Base-by-base conservation (phyloP, 2,113 vertebrate genomes). In the Todiramphus chloris region DNA sequence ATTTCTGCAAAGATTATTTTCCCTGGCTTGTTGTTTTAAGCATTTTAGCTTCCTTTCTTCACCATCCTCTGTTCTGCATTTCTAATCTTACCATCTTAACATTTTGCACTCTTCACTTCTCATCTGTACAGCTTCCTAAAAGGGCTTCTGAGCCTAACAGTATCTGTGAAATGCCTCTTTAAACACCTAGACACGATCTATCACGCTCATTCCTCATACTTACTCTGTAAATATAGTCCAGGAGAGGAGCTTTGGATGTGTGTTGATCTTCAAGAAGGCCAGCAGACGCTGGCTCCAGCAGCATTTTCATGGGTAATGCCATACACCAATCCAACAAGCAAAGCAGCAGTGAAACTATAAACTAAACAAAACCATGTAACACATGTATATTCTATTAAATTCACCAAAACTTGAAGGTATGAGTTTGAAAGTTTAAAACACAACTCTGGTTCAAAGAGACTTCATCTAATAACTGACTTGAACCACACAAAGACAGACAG, bases 301-400 rank as follows among this genome's bases (percentile, higher is more conserved):
- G 97, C 89, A 98, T 96, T 72, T 97, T 98, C 95, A 99, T 77
- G 3, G 99, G 99, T 73, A 99, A 96, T 0, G 98, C 98, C 99
- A 99, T 99, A 96, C 99, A 99, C 99, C 99, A 99, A 94, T 99
- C 99, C 98, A 99, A 96, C 89, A 99, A 96, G 93, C 99, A 99
- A 62, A 99, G 99, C 43, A 99, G 98, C 95, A 99, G 96, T 2
- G 99, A 99, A 83, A 99, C 99, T 94, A 99, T 98, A 91, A 99
- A 98, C 99, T 99, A 94, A 94, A 79, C 68, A 74, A 67, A 95
- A 96, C 67, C 17, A 66, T 0, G 3, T 8, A 50, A 15, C 41
- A 23, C 1, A 50, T 11, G 33, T 16, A 21, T 12, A 6, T 14
- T 27, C 67, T 23, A 12, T 3, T 28, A n/a, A 58, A 72, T 20